Conservation (phyloP, 2,888 invertebrate species). For the Fragum fragum region DNA sequence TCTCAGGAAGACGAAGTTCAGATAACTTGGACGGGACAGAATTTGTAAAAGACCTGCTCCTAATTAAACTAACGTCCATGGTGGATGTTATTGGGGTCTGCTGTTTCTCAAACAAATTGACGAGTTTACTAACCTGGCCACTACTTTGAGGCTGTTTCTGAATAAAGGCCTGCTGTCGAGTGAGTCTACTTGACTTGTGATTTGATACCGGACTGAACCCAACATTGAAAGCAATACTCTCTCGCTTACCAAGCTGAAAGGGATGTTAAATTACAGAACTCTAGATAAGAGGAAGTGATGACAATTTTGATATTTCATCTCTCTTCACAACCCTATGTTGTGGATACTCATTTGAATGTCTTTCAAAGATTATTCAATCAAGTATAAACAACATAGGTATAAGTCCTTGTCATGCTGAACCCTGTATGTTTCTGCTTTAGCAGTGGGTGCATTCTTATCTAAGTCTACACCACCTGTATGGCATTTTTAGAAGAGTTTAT, state of each 20-base stretch:
- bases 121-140: constrained; percentile 72
- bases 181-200: constrained; percentile 62
- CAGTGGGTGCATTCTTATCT: no score
- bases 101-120: constrained; percentile 63
- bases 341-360: no score
- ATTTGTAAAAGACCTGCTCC: background rate
- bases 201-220: constrained; percentile 78
- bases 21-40: background rate
- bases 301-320: no score
- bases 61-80: background rate
- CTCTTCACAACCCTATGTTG: no score
- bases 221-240: constrained; percentile 78
- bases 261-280: background rate
- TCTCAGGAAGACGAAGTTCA: background rate
- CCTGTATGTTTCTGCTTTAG: no score
- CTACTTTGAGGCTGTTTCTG: constrained; percentile 67
- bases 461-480: no score
- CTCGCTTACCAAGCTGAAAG: constrained; percentile 67
- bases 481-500: no score
- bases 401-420: no score
- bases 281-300: no score
- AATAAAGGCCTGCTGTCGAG: constrained; percentile 73
- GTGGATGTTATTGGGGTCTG: background rate
- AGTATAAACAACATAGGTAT: no score
- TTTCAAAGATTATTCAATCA: no score